A percentile compares a stretch with the other conserved stretches of the same genome.
Evolutionary conservation across 2,888 invertebrate species (phyloP).

Genomic region (Acronicta leporina): DNA sequence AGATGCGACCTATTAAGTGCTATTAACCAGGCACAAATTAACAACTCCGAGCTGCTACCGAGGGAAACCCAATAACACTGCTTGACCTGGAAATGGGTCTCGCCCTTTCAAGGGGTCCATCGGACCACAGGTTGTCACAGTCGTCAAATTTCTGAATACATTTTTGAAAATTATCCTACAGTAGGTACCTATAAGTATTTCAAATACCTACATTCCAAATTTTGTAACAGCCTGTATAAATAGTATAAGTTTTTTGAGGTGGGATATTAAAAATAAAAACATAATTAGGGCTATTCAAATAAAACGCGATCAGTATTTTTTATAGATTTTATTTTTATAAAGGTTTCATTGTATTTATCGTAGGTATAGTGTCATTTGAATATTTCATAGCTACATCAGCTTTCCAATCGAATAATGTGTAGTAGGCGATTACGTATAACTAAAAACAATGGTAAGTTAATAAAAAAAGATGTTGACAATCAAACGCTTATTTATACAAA

Average conservation of each 20-base stretch:
- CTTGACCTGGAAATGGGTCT: too few relatives aligned
- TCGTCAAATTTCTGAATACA: too few relatives aligned
- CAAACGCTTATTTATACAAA: slow-evolving; percentile 52
- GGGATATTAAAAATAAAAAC: not conserved
- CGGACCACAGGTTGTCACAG: too few relatives aligned
- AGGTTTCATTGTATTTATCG: slow-evolving; percentile 86
- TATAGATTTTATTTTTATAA: slow-evolving; percentile 84
- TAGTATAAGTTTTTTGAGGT: not conserved
- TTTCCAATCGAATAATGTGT: slow-evolving; percentile 85
- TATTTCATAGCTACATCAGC: slow-evolving; percentile 82
- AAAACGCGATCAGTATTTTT: slow-evolving; percentile 71
- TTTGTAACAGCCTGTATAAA: not conserved
- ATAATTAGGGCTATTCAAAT: slow-evolving; percentile 51
- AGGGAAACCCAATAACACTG: too few relatives aligned
- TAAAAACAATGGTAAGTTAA: slow-evolving; percentile 74
- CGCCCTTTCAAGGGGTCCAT: too few relatives aligned
- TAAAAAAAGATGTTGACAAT: slow-evolving; percentile 56
- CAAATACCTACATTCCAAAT: too few relatives aligned
- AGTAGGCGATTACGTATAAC: slow-evolving; percentile 84
- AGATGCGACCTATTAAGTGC: too few relatives aligned
- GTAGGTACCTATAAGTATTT: too few relatives aligned
- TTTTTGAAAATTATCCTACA: too few relatives aligned
- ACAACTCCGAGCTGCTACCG: too few relatives aligned
- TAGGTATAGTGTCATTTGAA: slow-evolving; percentile 87
- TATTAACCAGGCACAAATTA: too few relatives aligned